Conservation (phyloP, 2,113 vertebrate genomes). For the Nipponia nippon region DNA sequence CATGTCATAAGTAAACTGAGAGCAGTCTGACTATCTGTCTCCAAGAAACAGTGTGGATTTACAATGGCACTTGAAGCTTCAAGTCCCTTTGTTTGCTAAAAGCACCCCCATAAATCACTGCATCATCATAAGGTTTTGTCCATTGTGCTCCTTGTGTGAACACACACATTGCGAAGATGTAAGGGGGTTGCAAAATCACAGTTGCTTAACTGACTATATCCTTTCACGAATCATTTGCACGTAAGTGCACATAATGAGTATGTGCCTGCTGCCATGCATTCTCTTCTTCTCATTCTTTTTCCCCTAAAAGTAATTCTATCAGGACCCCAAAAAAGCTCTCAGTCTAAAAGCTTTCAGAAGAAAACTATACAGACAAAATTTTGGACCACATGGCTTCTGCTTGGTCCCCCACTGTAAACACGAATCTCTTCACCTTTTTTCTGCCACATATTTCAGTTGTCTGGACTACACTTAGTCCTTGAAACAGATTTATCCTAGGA, state of each 20-base stretch:
- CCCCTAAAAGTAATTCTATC: neutral
- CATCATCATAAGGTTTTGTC: neutral
- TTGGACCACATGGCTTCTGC: neutral
- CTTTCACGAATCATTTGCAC: neutral
- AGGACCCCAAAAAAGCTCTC: neutral
- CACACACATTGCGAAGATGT: neutral
- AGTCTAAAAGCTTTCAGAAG: neutral
- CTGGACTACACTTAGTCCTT: neutral
- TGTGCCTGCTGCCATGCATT: neutral
- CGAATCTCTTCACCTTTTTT: neutral
- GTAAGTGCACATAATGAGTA: neutral
- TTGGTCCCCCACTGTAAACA: neutral
- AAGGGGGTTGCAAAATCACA: neutral
- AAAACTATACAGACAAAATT: neutral
- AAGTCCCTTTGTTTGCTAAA: neutral
- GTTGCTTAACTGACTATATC: neutral
- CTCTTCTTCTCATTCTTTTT: neutral
- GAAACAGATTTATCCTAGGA: neutral
- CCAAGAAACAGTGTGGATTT: neutral
- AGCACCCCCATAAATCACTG: neutral
- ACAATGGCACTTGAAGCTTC: neutral
- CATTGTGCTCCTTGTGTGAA: neutral
- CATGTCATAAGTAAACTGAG: neutral
- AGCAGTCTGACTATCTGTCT: neutral
- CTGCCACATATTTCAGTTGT: neutral